phyloP scores from a whole-genome alignment of 2,797 vertebrate species.

The Protonibea diacanthus region DNA sequence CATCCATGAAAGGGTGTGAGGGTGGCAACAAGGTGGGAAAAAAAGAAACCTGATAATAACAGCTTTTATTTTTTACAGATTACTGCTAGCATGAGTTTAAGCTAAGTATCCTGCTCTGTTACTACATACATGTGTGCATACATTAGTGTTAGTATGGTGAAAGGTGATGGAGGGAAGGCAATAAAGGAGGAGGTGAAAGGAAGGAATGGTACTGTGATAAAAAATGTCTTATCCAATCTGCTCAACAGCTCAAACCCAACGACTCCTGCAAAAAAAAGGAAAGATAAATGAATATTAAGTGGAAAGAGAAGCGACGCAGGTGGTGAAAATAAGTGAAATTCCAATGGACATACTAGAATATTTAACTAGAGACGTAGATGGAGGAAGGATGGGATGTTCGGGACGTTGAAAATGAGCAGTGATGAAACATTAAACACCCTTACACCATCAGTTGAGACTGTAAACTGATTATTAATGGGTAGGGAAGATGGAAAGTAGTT shows the following conservation, averaged over 20 bases:
- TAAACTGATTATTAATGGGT: slow-evolving; percentile 36
- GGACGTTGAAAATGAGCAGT: slow-evolving; percentile 11
- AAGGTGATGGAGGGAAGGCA: slow-evolving; percentile 7
- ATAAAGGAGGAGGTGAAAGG: slow-evolving; percentile 19
- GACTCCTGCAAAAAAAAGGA: slow-evolving; percentile 13
- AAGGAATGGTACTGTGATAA: slow-evolving; percentile 34
- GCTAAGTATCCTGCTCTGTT: slow-evolving; percentile 2
- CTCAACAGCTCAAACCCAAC: slow-evolving; percentile 41
- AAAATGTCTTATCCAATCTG: slow-evolving; percentile 36
- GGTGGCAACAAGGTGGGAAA: background rate
- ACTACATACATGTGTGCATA: background rate
- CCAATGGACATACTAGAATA: slow-evolving; percentile 16
- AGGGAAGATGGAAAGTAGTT: slow-evolving; percentile 15
- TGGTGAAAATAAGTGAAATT: slow-evolving; percentile 12
- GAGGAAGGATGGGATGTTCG: slow-evolving; percentile 18
- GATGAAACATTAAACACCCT: slow-evolving; percentile 61
- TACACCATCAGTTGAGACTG: slow-evolving; percentile 27
- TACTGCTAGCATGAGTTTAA: background rate
- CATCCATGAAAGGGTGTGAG: background rate
- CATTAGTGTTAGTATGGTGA: background rate
- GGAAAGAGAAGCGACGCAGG: slow-evolving; percentile 6
- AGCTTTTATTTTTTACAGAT: slow-evolving; percentile 31
- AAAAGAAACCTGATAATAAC: slow-evolving; percentile 17
- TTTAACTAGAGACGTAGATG: slow-evolving; percentile 13
- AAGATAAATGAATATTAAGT: slow-evolving; percentile 38